Evolutionary conservation across 2,113 vertebrate genomes (phyloP).

Genomic region (Turdus rufiventris): DNA sequence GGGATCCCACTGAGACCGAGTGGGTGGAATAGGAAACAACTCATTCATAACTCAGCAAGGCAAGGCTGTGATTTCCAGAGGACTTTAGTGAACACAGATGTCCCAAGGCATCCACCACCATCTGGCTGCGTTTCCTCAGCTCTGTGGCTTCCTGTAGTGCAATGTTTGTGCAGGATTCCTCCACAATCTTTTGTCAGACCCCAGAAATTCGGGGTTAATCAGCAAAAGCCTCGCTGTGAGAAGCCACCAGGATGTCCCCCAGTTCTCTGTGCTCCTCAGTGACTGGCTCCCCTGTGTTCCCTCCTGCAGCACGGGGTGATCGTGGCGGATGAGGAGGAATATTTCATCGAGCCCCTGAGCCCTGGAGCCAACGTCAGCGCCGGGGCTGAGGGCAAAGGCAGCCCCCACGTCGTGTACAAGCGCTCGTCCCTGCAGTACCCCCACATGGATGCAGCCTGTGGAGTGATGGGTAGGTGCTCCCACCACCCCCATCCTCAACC

Average conservation of each 20-base stretch:
- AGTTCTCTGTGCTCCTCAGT: background rate
- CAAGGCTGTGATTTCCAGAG: background rate
- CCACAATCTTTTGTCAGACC: background rate
- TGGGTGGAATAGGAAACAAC: slow-evolving; percentile 31
- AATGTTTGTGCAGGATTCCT: background rate
- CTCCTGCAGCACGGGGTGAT: slow-evolving; percentile 91
- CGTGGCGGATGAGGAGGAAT: slow-evolving; percentile 91
- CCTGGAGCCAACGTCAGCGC: slow-evolving; percentile 75
- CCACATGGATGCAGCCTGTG: slow-evolving; percentile 94
- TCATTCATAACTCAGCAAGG: background rate
- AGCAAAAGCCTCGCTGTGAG: rapidly evolving
- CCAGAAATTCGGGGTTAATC: background rate
- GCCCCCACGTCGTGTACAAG: slow-evolving; percentile 96
- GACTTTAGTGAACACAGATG: slow-evolving; percentile 1
- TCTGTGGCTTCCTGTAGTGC: background rate
- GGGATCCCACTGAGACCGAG: background rate
- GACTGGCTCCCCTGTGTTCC: background rate
- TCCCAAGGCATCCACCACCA: background rate
- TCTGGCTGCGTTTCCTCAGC: background rate
- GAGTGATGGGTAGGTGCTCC: slow-evolving; percentile 84
- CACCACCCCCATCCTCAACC: background rate
- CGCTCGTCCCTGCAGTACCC: slow-evolving; percentile 91
- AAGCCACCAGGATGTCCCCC: background rate
- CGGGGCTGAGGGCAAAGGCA: slow-evolving; percentile 78
- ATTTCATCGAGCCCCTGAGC: slow-evolving; percentile 93